Conservation (phyloP, 2,113 vertebrate genomes). For the Anhinga rufa region DNA sequence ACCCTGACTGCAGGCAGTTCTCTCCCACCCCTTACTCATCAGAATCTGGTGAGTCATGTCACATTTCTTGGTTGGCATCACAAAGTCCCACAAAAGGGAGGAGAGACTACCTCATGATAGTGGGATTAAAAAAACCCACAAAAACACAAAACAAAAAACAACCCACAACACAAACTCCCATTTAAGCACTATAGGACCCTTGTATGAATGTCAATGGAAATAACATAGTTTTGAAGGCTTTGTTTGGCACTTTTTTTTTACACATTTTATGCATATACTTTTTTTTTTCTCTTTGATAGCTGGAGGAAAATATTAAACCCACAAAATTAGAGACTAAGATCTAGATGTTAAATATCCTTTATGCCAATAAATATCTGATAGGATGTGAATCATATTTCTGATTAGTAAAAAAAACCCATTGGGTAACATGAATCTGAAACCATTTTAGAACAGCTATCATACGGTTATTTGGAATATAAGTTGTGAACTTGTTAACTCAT, state of each 20-base stretch:
- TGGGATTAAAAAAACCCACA: not conserved
- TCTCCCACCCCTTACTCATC: not conserved
- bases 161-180: not conserved
- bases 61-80: not conserved
- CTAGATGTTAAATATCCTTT: not conserved
- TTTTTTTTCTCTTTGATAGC: not conserved
- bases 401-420: not conserved
- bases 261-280: not conserved
- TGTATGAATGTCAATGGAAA: not conserved
- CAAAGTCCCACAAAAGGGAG: not conserved
- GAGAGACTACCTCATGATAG: not conserved
- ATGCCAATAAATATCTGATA: not conserved
- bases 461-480: not conserved
- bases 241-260: not conserved
- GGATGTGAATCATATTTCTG: not conserved
- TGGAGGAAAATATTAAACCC: not conserved
- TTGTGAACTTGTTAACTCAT: not conserved
- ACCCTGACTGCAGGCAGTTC: fast-evolving
- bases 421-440: not conserved
- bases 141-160: too few relatives aligned
- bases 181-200: not conserved
- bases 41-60: not conserved
- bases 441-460: not conserved
- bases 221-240: not conserved
- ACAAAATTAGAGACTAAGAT: not conserved